Evolutionary conservation across 2,888 invertebrate genomes (phyloP), one percentile per base, ranked within the genome.

Genomic region (Adelphocoris suturalis): DNA sequence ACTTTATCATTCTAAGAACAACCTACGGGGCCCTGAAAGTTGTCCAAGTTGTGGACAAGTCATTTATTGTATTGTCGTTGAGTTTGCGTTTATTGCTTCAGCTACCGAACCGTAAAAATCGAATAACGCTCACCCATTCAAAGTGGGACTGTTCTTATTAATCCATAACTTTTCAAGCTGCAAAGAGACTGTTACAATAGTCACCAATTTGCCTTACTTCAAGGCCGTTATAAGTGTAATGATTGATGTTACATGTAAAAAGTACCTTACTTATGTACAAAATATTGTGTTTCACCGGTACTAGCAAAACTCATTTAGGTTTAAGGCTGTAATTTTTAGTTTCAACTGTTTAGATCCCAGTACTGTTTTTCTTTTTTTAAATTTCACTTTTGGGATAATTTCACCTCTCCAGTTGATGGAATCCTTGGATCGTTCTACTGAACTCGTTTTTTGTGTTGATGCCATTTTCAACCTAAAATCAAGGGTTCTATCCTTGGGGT

Each of bases 121-220:
- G 37, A 87, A 86, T 75, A 68, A 84, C 47, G 82, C 84, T 90
- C 78, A 84, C 68, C 78, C 81, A 86, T 75, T 57, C 57, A 76
- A 23, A 52, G 28, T 86, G 68, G 37, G 76, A 48, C 28, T 80
- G 76, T 90, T 76, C 37, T 78, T 75, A 82, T 84, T 86, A 85
- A 75, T 52, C 86, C 61, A 27, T 28, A 48, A 37, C 52, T 68
- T 84, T 89, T 84, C 86, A 85, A 84, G 61, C 82, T 90, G 93
- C 93, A 93, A 93, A 93, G 93, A 93, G 93, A 93, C 93, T 93
- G 93, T 93, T 93, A 93, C 86, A 93, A 93, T 93, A 91, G 90
- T 93, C 93, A 93, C 93, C 93, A 93, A 93, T 93, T 93, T 93
- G 93, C 93, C 93, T 93, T 93, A 93, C 93, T 93, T 92, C 14